Base-by-base conservation (phyloP, 2,888 invertebrate species). In the Isoperla grammatica region DNA sequence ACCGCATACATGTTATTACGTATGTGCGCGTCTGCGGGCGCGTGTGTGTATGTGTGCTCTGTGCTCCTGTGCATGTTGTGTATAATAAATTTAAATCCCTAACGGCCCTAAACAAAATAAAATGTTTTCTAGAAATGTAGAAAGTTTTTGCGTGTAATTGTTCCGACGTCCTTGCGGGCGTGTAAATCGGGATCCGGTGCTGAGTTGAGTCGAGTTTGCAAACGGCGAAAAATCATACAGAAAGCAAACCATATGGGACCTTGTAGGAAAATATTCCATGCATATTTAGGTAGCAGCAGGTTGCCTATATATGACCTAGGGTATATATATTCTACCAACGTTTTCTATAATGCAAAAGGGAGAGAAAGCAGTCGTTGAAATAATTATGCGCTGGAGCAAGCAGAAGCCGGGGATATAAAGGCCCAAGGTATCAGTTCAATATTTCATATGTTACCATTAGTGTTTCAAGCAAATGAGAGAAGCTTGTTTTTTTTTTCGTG, bases 391-490 rank as follows among this genome's bases (percentile, higher is more conserved):
- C 60, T 46, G 22, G 55, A 43, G 43, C 56, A 42, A 43, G 45
- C 56, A 40, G 22, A 13, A 39, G 50, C 40, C 13, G 39, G 45
- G 59, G 59, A 45, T 43, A 57, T 53, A 61, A 61, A 61, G 62
- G 61, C 57, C 61, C 63, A 61, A 63, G 62, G 64, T 60, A 61
- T 53, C 62, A 59, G 62, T 61, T 64, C 62, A 64, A 64, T 64
- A 64, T 62, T 64, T 64, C 62, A 64, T 62, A 57, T 64, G 59
- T 62, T 62, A 45, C 61, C 60, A 64, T 64, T 64, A 64, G 61
- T 62, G 61, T 64, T 64, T 62, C 62, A 62, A 53, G 54, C 62
- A 64, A 64, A 64, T 62, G 62, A 62, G 53, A 53, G 53, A 19
- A 12, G 39, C 53, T 11, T 11, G 62, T 57, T 64, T 63, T 63